These are phyloP conservation scores for Pristiophorus japonicus DNA, from an alignment of 2,113 vertebrate genomes.

Conservation along the genomic window DNA sequence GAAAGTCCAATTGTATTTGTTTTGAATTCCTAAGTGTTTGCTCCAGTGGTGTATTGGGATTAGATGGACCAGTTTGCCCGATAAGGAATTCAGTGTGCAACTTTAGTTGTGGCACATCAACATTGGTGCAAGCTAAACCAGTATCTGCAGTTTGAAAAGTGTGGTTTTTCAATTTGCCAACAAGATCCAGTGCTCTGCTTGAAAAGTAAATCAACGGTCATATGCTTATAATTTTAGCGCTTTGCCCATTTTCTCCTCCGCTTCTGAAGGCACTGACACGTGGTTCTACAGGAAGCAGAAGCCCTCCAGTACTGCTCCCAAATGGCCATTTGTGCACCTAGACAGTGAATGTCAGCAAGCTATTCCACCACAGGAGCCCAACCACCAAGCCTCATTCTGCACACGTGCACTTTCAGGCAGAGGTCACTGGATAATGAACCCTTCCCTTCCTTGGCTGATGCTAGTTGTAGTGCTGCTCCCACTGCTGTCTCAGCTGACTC, in stretches of 20 bases:
- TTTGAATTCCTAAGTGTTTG: background rate
- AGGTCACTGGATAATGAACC: background rate
- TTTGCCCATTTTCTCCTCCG: background rate
- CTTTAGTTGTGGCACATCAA: background rate
- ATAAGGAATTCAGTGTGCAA: background rate
- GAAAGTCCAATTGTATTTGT: background rate
- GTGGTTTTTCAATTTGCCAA: background rate
- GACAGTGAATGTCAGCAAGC: background rate
- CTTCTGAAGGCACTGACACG: background rate
- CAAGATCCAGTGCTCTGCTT: background rate
- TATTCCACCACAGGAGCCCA: background rate
- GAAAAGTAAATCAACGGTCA: background rate
- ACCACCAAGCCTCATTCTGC: background rate
- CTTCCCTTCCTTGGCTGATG: background rate
- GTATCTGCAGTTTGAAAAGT: background rate
- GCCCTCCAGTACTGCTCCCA: background rate
- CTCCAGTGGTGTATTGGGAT: background rate
- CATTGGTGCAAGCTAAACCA: background rate
- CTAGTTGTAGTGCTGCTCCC: background rate
- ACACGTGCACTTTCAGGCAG: background rate
- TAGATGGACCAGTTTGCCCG: background rate
- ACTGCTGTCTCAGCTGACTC: background rate
- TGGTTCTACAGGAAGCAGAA: background rate
- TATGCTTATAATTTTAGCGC: background rate
- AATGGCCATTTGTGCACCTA: background rate